Base-by-base conservation (phyloP, 2,888 invertebrate species). In the Watsonalla cultraria region DNA sequence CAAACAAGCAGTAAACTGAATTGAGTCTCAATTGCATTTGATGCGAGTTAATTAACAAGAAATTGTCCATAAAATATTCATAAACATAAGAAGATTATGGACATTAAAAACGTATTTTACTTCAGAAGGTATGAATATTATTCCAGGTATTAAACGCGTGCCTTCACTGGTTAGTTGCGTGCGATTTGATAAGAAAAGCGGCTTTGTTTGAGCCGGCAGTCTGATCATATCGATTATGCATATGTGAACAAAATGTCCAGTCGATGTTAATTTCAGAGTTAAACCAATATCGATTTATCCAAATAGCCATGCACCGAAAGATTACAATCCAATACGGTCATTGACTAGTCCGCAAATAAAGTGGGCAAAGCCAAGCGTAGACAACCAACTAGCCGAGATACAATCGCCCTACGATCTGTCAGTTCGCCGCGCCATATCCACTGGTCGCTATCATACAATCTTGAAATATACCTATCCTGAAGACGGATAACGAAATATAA, bases 111-210 rank as follows among this genome's bases (percentile, higher is more conserved):
- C 34, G 11, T 51, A 55, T 51, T 15, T 55, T 47, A 50, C 47
- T 46, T 48, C 47, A 39, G 49, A 53, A 47, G 53, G 56, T 47
- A 61, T 65, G 55, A 58, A 64, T 62, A 62, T 59, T 60, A 50
- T 47, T 54, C 55, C 51, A 63, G 65, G 57, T 69, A 57, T 51
- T 62, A 60, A 77, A 72, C 67, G 68, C 72, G 59, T 59, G 58
- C 62, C 78, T 68, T 77, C 66, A 78, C 64, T 58, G 58, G 59
- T 68, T 74, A 74, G 77, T 84, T 79, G 80, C 77, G 76, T 65
- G 74, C 71, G 68, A 70, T 67, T 70, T 78, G 86, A 87, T 88
- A 88, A 84, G 73, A 72, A 70, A 74, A 66, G 85, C 87, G 87
- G 88, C 85, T 60, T 76, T 86, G 80, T 86, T 84, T 86, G 85